These are phyloP conservation scores for Ammospiza caudacuta DNA, from an alignment of 2,113 vertebrate genomes.

Conservation along the genomic window DNA sequence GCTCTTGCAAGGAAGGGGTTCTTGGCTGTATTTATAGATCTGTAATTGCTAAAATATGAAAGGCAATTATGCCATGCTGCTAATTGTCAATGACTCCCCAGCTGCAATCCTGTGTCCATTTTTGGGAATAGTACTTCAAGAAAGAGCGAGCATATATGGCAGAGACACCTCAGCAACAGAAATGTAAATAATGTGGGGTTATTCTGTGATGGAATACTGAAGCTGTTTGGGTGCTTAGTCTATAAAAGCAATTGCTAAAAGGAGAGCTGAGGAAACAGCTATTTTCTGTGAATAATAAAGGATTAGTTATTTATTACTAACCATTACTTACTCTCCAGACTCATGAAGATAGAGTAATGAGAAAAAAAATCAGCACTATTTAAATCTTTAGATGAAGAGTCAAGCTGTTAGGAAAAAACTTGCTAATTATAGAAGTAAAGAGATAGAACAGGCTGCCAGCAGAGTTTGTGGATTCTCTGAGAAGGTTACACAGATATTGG, in stretches of 20 bases:
- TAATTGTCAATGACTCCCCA: background rate
- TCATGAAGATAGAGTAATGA: background rate
- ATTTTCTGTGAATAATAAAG: background rate
- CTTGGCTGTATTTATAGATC: background rate
- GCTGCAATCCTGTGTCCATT: background rate
- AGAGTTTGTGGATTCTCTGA: background rate
- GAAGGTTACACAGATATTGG: background rate
- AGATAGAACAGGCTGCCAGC: background rate
- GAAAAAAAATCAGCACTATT: background rate
- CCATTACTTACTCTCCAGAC: background rate
- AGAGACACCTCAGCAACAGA: background rate
- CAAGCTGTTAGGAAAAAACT: background rate
- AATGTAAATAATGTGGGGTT: background rate
- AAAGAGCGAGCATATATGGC: background rate
- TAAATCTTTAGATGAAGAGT: background rate
- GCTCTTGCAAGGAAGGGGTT: background rate
- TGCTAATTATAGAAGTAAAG: background rate
- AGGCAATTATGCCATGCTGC: background rate
- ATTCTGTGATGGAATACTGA: background rate
- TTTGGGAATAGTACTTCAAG: background rate
- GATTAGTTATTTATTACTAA: background rate
- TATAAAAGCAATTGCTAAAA: background rate
- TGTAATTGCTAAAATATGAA: conserved; percentile 31
- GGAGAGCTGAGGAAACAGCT: background rate
- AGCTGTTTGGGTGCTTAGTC: background rate